Base-by-base conservation (phyloP, 2,113 vertebrate genomes). In the Ailurus styani region DNA sequence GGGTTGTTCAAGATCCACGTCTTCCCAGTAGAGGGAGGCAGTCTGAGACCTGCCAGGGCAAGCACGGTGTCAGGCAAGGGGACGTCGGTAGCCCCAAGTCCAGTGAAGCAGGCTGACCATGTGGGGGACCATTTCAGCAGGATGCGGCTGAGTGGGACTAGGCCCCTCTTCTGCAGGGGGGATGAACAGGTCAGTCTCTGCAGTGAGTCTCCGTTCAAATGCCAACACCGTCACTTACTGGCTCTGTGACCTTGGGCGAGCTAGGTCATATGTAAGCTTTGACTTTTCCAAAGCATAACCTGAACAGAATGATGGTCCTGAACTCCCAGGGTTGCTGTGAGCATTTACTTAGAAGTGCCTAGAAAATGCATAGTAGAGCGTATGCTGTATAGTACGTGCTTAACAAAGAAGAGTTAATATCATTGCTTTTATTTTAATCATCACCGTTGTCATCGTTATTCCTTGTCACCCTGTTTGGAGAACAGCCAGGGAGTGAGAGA, bases 281-380 rank as follows among this genome's bases (percentile, higher is more conserved):
- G 6, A 4, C 10, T 75, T 89, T 34, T 68, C 88, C 83, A 87
- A 40, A 54, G 54, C 57, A 7, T 55, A 72, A 60, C 75, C 31
- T 9, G 31, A 68, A 45, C 55, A 72, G 50, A 78, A 12, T 55
- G 84, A 62, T 50, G 81, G 55, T n/a, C 29, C 18, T 54, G 45
- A 62, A 34, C 40, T 37, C 7, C 4, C 15, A 78, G 68, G 20
- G 52, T 29, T 25, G 31, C 37, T 72, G 42, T 82, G 18, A 66
- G n/a, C 12, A 90, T 72, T 83, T 27, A 7, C 14, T 57, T 13
- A 52, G 15, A 90, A 47, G 45, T 60, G 6, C n/a, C 34, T 93
- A 1, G 25, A 54, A 31, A 55, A 6, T 1, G 1, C 12, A 4
- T 18, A 9, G 52, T 66, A 7, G 13, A 40, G 42, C 12, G 1